Base-by-base conservation (phyloP, 2,797 vertebrate species). In the Spizella passerina region DNA sequence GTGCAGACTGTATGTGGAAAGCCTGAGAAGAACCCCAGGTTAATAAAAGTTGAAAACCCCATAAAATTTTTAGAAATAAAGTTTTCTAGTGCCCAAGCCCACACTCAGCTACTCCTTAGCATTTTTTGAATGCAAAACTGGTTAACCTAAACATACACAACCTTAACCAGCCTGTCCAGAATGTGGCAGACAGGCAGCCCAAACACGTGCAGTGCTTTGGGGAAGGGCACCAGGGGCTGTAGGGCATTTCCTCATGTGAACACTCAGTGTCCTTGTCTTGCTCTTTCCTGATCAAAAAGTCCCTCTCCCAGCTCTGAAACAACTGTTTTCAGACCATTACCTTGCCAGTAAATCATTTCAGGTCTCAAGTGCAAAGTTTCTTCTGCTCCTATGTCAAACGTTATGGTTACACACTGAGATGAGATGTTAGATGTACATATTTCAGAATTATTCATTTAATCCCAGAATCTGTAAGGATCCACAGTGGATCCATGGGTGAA, bases 1-100 rank as follows among this genome's bases (percentile, higher is more conserved):
- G 10, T 32, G 21, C 38, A 75, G 46, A 41, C 4, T 1, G 0
- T 6, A 43, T 0, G 9, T 21, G 11, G 23, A 49, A 27, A 52
- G 6, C 5, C 22, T 18, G 22, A 4, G 1, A 66, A 90, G 15
- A 39, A 44, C 2, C 21, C 17, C 20, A 47, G 43, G 11, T 1
- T 6, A 64, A 68, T 3, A 76, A 79, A 91, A 64, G 10, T 56
- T 76, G 30, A 76, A 68, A 89, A 70, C 1, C 1, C 16, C 5
- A 8, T 1, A 36, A 29, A 50, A 44, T n/a, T n/a, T 39, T 66
- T 55, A 72, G 43, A 94, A 71, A 19, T 20, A 26, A 26, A 2
- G 3, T 26, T 65, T 91, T 53, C 52, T 59, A 29, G 36, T 21
- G 52, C 30, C 17, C 23, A 71, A 64, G 18, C 9, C 18, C 70